These are phyloP conservation scores for Hoplias malabaricus DNA, from an alignment of 2,113 vertebrate genomes.

Conservation along the genomic window DNA sequence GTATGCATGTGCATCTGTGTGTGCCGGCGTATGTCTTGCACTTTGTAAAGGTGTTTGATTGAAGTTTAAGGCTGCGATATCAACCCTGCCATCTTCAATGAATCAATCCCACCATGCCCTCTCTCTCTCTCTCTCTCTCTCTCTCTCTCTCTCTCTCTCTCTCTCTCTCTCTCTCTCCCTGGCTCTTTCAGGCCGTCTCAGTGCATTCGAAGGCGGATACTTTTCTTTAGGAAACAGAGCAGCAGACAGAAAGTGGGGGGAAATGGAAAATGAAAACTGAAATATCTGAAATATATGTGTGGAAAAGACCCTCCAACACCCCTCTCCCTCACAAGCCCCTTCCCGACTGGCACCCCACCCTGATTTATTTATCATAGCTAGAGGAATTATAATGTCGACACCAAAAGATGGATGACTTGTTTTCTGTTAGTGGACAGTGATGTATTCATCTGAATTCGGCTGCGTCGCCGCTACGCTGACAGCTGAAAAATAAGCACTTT, in stretches of 20 bases:
- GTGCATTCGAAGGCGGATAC: slow-evolving; percentile 42
- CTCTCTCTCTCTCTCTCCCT: neutral
- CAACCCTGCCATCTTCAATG: slow-evolving; percentile 45
- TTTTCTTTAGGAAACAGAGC: neutral
- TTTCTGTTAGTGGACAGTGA: slow-evolving; percentile 36
- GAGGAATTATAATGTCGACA: slow-evolving; percentile 38
- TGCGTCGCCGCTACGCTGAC: slow-evolving; percentile 27
- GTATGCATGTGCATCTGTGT: neutral
- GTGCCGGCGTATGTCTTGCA: slow-evolving; percentile 5
- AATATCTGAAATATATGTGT: slow-evolving; percentile 10
- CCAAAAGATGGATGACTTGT: slow-evolving; percentile 42
- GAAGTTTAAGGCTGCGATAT: slow-evolving; percentile 48
- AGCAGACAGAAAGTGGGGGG: slow-evolving; percentile 8
- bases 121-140: slow-evolving; percentile 3
- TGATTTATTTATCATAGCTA: slow-evolving; percentile 49
- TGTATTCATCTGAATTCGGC: slow-evolving; percentile 36
- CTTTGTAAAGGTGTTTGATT: slow-evolving; percentile 53
- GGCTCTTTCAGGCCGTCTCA: neutral
- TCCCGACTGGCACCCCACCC: neutral
- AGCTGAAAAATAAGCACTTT: slow-evolving; percentile 44
- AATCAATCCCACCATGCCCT: slow-evolving; percentile 48
- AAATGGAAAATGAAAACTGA: slow-evolving; percentile 34
- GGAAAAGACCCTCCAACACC: slow-evolving; percentile 8
- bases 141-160: neutral
- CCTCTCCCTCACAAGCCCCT: neutral